Evolutionary conservation across 2,797 vertebrate genomes (phyloP).

Genomic region (Coracias cyanogaster): DNA sequence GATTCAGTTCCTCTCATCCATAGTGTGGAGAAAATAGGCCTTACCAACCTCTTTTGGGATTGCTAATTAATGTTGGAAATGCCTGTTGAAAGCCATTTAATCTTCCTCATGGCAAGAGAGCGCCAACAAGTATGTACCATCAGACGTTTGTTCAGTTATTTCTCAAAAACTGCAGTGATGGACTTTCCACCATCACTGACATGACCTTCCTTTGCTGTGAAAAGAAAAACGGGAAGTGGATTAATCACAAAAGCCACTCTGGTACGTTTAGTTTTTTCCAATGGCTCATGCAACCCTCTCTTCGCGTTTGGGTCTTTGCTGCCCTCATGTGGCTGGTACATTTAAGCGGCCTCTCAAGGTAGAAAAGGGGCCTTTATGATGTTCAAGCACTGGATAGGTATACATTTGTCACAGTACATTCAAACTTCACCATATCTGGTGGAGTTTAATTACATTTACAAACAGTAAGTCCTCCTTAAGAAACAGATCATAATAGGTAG

Average conservation of each 20-base stretch:
- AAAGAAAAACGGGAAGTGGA: background rate
- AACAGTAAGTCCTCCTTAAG: background rate
- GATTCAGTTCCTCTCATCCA: background rate
- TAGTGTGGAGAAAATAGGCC: background rate
- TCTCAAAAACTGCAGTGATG: background rate
- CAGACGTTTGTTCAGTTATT: background rate
- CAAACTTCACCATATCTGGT: fast-evolving
- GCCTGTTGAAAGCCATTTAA: background rate
- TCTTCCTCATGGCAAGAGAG: background rate
- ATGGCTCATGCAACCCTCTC: fast-evolving
- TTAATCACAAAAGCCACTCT: background rate
- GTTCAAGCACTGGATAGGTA: fast-evolving
- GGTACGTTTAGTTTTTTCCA: fast-evolving
- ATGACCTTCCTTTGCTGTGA: background rate
- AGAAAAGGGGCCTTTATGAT: fast-evolving
- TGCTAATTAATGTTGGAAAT: background rate
- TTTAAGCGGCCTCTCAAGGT: background rate
- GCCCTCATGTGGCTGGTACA: background rate
- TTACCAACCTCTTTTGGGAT: background rate
- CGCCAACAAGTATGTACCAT: too few species aligned
- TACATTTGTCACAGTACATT: background rate
- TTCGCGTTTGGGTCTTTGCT: background rate
- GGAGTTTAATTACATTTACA: background rate
- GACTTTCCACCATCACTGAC: background rate
- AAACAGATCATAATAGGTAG: background rate